Evolutionary conservation across 2,888 invertebrate species (phyloP).

Genomic region (Reticulitermes lucifugus): DNA sequence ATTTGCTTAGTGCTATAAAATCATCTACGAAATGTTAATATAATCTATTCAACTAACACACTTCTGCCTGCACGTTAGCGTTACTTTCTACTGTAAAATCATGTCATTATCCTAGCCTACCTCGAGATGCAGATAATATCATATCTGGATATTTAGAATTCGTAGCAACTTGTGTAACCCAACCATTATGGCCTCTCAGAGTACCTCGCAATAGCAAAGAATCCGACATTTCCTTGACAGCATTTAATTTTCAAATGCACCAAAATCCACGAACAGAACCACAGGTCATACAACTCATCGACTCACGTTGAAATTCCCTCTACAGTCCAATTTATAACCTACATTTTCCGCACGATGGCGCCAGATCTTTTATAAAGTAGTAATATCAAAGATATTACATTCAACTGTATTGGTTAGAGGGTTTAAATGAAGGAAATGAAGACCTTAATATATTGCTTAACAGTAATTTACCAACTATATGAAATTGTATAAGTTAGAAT

Average conservation of each 20-base stretch:
- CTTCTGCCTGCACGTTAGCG: neutral
- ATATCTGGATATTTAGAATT: conserved; percentile 98
- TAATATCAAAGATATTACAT: neutral
- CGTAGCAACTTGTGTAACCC: conserved; percentile 99
- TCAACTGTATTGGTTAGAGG: neutral
- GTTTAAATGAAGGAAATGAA: too few relatives aligned
- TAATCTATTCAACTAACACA: neutral
- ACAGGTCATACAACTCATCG: neutral
- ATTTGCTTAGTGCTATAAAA: too few relatives aligned
- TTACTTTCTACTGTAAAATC: neutral
- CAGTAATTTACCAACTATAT: too few relatives aligned
- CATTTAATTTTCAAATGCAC: neutral
- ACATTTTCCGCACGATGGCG: conserved; percentile 38
- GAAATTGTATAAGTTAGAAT: too few relatives aligned
- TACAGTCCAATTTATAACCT: conserved; percentile 39
- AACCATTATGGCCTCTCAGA: conserved; percentile 96
- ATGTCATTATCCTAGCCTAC: conserved; percentile 69
- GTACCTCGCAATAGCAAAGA: conserved; percentile 94
- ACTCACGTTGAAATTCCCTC: conserved; percentile 47
- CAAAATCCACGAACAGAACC: conserved; percentile 4
- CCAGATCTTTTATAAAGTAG: neutral
- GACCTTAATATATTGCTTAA: too few relatives aligned
- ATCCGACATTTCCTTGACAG: conserved; percentile 75
- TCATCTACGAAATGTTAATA: neutral
- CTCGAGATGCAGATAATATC: conserved; percentile 97